These are phyloP conservation scores for Harpagus bidentatus DNA, from an alignment of 2,113 vertebrate genomes.

Conservation along the genomic window DNA sequence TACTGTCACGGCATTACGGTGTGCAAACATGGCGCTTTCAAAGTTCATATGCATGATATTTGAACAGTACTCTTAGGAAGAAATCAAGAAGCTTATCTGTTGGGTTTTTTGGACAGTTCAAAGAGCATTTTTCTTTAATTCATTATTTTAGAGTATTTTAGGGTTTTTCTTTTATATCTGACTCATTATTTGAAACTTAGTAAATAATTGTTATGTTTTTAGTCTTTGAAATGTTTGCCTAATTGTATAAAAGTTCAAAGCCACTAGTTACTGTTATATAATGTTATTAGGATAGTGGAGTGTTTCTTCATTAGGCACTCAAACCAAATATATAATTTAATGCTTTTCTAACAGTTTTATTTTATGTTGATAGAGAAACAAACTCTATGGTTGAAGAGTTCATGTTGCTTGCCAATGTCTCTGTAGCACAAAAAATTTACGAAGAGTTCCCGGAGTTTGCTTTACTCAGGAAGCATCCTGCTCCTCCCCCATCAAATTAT, in stretches of 20 bases:
- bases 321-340: background rate
- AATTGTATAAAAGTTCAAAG: background rate
- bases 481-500: constrained; percentile 94
- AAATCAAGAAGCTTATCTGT: background rate
- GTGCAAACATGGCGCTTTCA: background rate
- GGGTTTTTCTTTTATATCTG: background rate
- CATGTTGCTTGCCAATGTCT: constrained; percentile 97
- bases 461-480: constrained; percentile 92
- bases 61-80: background rate
- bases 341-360: background rate
- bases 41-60: background rate
- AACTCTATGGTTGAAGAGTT: constrained; percentile 99
- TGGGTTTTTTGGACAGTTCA: background rate
- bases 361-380: constrained; percentile 84
- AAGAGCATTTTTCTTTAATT: background rate
- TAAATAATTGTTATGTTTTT: background rate
- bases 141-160: background rate
- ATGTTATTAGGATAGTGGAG: background rate
- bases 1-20: background rate
- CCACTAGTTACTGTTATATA: background rate
- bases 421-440: constrained; percentile 94
- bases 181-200: background rate
- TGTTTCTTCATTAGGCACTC: background rate
- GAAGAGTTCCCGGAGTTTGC: constrained; percentile 96
- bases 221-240: background rate